These are phyloP conservation scores for Cyanistes caeruleus DNA, from an alignment of 2,113 vertebrate genomes.

Conservation along the genomic window DNA sequence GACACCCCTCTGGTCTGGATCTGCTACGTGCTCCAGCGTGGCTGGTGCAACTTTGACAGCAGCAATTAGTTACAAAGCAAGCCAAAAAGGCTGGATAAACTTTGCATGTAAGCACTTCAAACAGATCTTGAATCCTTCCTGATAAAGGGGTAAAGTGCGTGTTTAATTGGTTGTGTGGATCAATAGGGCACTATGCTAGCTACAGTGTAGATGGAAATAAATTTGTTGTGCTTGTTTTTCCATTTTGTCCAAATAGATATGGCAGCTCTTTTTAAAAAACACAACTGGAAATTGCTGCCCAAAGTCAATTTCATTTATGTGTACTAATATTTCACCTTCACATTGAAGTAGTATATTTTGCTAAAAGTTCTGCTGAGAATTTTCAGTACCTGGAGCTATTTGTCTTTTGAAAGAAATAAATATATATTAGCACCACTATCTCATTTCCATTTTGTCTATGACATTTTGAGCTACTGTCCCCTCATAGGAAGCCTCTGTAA, in stretches of 20 bases:
- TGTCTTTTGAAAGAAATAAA: background rate
- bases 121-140: background rate
- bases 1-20: background rate
- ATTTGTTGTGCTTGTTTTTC: background rate
- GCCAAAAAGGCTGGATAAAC: background rate
- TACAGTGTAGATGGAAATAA: background rate
- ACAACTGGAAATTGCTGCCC: background rate
- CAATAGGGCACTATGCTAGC: background rate
- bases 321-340: background rate
- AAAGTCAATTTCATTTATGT: background rate
- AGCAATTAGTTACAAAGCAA: background rate
- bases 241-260: background rate
- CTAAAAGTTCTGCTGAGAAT: background rate
- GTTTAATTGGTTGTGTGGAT: background rate
- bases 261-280: background rate
- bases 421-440: background rate
- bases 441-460: background rate
- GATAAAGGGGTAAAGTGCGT: background rate
- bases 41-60: background rate
- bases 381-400: background rate
- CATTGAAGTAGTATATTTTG: background rate
- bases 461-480: background rate
- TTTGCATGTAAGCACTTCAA: background rate
- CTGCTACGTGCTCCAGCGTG: rapidly evolving
- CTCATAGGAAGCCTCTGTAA: background rate